phyloP scores from a whole-genome alignment of 1,140 invertebrate species.

The Epicauta chinensis region DNA sequence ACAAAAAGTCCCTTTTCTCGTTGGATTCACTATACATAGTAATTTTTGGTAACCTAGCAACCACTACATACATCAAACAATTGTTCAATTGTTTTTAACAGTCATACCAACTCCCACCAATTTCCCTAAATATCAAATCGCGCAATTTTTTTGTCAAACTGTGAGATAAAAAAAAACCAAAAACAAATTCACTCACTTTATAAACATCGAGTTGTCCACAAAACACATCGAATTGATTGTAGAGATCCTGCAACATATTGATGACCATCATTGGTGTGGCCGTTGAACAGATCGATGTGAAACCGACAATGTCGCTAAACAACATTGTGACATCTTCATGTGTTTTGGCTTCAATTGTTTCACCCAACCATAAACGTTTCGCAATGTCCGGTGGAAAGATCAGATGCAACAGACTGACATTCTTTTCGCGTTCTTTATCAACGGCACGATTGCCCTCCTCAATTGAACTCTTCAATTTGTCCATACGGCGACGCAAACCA shows the following conservation, averaged over 20 bases:
- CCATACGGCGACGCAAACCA: slow-evolving; percentile 88
- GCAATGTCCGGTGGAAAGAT: slow-evolving; percentile 94
- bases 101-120: too few relatives aligned
- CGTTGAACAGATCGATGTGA: slow-evolving; percentile 87
- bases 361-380: slow-evolving; percentile 82
- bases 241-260: slow-evolving; percentile 86
- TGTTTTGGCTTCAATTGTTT: slow-evolving; percentile 84
- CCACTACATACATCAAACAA: too few relatives aligned
- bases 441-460: slow-evolving; percentile 88
- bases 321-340: slow-evolving; percentile 90
- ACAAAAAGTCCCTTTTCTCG: too few relatives aligned
- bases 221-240: slow-evolving; percentile 86
- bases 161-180: too few relatives aligned
- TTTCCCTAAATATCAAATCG: too few relatives aligned
- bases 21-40: too few relatives aligned
- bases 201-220: slow-evolving; percentile 88
- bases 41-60: too few relatives aligned
- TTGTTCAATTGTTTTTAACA: too few relatives aligned
- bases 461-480: slow-evolving; percentile 89
- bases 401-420: slow-evolving; percentile 87
- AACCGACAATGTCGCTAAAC: slow-evolving; percentile 94
- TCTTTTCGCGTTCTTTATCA: slow-evolving; percentile 89
- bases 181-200: slow-evolving; percentile 57
- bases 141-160: background rate
- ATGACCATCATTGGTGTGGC: slow-evolving; percentile 92